Conservation (phyloP, 2,113 vertebrate genomes). For the Halichoeres trimaculatus region DNA sequence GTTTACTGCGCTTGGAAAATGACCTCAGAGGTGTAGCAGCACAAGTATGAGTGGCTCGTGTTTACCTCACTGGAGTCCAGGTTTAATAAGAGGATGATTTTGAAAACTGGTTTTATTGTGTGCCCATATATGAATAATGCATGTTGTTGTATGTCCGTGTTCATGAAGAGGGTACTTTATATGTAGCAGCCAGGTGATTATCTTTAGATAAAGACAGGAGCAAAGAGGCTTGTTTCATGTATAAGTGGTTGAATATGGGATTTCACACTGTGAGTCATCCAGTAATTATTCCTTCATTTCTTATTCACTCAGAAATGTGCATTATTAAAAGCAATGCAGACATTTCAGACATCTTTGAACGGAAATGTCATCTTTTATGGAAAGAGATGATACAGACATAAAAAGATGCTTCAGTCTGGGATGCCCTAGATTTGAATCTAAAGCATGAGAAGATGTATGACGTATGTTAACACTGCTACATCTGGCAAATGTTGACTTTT, state of each 20-base stretch:
- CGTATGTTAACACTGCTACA: not conserved
- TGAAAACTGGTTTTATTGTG: slow-evolving; percentile 1
- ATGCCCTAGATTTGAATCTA: not conserved
- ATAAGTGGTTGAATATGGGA: slow-evolving; percentile 2
- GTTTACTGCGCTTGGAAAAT: slow-evolving; percentile 6
- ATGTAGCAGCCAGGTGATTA: slow-evolving; percentile 39
- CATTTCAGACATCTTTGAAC: not conserved
- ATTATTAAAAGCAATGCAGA: slow-evolving; percentile 5
- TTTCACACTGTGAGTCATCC: not conserved
- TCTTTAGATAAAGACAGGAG: slow-evolving; percentile 25
- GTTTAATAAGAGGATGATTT: not conserved
- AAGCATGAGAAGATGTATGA: not conserved
- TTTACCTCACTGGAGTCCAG: not conserved
- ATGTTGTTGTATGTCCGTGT: slow-evolving; percentile 3
- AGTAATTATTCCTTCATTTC: slow-evolving; percentile 5
- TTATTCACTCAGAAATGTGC: not conserved
- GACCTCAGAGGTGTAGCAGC: slow-evolving; percentile 9
- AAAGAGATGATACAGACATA: not conserved
- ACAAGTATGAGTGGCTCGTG: not conserved
- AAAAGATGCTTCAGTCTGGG: not conserved
- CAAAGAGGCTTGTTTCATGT: slow-evolving; percentile 16
- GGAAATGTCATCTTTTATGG: not conserved
- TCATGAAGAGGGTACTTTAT: slow-evolving; percentile 17
- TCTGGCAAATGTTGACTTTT: not conserved
- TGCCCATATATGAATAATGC: not conserved